phyloP scores from a whole-genome alignment of 2,113 vertebrate genomes.

The Phalacrocorax aristotelis region DNA sequence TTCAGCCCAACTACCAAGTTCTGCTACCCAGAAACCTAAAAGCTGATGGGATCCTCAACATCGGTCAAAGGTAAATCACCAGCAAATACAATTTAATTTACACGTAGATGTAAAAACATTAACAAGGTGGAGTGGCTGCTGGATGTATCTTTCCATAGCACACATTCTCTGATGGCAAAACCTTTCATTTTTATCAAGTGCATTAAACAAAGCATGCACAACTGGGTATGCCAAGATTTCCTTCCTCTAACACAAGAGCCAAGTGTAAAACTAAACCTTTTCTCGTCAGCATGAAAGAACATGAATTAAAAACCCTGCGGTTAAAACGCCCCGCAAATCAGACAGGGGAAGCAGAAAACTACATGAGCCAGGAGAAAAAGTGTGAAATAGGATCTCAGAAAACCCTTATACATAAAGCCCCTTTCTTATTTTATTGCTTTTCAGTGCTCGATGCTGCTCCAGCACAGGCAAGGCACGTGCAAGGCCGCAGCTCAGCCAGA shows the following conservation, averaged over 20 bases:
- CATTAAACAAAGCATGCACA: not conserved
- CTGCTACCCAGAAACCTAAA: not conserved
- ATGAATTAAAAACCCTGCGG: not conserved
- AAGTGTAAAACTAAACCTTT: not conserved
- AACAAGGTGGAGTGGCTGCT: accelerated
- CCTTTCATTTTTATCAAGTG: not conserved
- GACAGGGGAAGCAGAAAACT: not conserved
- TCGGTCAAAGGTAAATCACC: not conserved
- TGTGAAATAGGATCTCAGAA: not conserved
- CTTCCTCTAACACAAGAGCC: not conserved
- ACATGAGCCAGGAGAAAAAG: not conserved
- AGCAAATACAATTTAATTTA: not conserved
- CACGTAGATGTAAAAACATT: not conserved
- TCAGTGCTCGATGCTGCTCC: not conserved
- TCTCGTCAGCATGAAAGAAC: not conserved
- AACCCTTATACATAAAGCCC: not conserved
- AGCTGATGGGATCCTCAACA: not conserved
- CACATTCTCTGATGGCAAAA: not conserved
- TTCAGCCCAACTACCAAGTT: not conserved
- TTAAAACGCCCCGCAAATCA: not conserved
- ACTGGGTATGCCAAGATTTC: not conserved
- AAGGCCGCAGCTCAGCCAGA: not conserved
- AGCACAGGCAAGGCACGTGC: not conserved
- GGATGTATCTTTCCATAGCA: not conserved
- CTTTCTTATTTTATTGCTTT: not conserved